These are phyloP conservation scores for Nymphalis c-album DNA, from an alignment of 2,888 invertebrate genomes.

Conservation along the genomic window DNA sequence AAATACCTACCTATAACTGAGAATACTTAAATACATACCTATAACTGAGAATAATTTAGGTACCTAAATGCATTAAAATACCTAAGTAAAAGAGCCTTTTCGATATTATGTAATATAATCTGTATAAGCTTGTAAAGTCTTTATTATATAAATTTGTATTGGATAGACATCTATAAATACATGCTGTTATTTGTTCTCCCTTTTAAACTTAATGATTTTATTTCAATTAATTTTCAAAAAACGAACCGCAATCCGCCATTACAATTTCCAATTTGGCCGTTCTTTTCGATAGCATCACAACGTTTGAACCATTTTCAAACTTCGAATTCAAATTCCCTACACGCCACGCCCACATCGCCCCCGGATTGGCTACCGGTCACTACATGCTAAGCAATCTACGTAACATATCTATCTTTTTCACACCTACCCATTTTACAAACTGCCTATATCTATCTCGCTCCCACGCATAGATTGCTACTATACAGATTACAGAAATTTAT, in stretches of 20 bases:
- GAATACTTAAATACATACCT: no score
- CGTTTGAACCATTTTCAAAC: slow-evolving; percentile 57
- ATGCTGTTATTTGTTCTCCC: no score
- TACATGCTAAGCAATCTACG: slow-evolving; percentile 52
- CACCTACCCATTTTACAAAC: slow-evolving; percentile 41
- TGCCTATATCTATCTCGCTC: slow-evolving; percentile 53
- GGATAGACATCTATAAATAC: not conserved
- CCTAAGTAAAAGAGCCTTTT: no score
- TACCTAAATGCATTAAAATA: no score
- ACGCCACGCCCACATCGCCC: slow-evolving; percentile 58
- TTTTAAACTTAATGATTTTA: not conserved
- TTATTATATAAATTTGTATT: no score
- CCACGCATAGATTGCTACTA: slow-evolving; percentile 57
- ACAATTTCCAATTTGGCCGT: slow-evolving; percentile 37
- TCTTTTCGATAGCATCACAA: slow-evolving; percentile 41
- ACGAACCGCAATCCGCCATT: slow-evolving; percentile 31
- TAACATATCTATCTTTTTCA: slow-evolving; percentile 58
- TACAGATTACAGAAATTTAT: slow-evolving; percentile 70
- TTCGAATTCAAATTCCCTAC: slow-evolving; percentile 44
- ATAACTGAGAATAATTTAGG: no score
- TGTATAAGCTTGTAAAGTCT: no score
- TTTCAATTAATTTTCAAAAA: slow-evolving; percentile 21
- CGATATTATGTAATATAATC: no score
- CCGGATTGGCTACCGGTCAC: slow-evolving; percentile 69
- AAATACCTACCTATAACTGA: no score